phyloP scores from a whole-genome alignment of 2,113 vertebrate genomes.

The Lamprologus sp. region DNA sequence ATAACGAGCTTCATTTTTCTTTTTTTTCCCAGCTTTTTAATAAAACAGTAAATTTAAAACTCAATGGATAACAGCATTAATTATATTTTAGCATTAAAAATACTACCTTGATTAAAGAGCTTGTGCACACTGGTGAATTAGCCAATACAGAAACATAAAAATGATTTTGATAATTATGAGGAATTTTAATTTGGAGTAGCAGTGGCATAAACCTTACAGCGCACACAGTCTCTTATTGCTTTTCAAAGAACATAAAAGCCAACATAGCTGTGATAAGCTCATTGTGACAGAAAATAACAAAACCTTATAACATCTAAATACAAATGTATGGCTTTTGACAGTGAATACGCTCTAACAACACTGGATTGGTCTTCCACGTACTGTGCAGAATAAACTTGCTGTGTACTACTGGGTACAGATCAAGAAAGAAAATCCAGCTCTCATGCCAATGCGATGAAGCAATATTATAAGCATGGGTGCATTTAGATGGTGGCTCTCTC shows the following conservation, averaged over 20 bases:
- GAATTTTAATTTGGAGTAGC: neutral
- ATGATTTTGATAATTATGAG: neutral
- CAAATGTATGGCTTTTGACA: neutral
- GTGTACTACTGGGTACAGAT: neutral
- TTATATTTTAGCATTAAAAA: neutral
- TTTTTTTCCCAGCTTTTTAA: neutral
- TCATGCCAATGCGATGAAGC: neutral
- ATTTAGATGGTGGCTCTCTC: constrained; percentile 4
- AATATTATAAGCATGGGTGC: constrained; percentile 12
- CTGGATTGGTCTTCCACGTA: neutral
- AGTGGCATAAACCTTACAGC: neutral
- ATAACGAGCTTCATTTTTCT: neutral
- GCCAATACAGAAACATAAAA: neutral
- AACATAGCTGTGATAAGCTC: neutral
- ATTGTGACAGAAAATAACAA: neutral
- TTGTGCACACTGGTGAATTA: neutral
- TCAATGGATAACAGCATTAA: neutral
- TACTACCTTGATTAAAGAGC: neutral
- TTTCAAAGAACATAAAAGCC: neutral
- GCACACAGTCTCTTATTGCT: neutral
- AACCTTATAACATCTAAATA: neutral
- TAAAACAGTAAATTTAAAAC: neutral
- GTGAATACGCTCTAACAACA: neutral
- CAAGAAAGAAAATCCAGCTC: neutral
- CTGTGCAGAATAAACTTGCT: neutral